phyloP scores from a whole-genome alignment of 2,797 vertebrate species.

The Podarcis lilfordi region DNA sequence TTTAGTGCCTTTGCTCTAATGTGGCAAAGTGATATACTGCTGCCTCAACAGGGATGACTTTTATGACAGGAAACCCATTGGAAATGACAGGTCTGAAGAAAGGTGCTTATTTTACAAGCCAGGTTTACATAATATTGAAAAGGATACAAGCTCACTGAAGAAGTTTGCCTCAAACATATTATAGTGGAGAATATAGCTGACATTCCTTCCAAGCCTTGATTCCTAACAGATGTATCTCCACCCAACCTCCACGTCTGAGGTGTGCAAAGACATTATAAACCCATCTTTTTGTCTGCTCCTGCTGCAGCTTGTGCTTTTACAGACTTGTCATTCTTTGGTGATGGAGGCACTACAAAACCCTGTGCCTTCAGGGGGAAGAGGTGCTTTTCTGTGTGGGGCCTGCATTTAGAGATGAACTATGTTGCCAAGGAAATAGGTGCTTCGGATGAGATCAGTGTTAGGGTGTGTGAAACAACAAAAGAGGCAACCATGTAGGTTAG shows the following conservation, averaged over 20 bases:
- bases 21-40: slow-evolving; percentile 8
- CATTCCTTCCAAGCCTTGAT: not conserved
- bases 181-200: not conserved
- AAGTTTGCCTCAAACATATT: not conserved
- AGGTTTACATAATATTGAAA: not conserved
- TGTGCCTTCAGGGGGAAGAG: not conserved
- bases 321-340: not conserved
- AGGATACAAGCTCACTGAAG: not conserved
- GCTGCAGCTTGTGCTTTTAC: not conserved
- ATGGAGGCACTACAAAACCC: not conserved
- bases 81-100: not conserved
- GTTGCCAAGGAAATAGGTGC: not conserved
- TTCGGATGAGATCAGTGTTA: not conserved
- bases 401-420: not conserved
- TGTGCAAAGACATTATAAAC: not conserved
- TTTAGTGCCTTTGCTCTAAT: slow-evolving; percentile 14
- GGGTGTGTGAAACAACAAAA: not conserved
- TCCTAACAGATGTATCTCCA: not conserved
- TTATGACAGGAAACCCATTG: slow-evolving; percentile 13
- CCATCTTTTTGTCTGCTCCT: not conserved
- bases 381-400: not conserved
- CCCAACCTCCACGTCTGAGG: not conserved
- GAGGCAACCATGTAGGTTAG: not conserved
- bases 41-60: slow-evolving; percentile 5
- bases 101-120: slow-evolving; percentile 9